Conservation (phyloP, 2,797 vertebrate species). For the Paedocypris micromegethes region DNA sequence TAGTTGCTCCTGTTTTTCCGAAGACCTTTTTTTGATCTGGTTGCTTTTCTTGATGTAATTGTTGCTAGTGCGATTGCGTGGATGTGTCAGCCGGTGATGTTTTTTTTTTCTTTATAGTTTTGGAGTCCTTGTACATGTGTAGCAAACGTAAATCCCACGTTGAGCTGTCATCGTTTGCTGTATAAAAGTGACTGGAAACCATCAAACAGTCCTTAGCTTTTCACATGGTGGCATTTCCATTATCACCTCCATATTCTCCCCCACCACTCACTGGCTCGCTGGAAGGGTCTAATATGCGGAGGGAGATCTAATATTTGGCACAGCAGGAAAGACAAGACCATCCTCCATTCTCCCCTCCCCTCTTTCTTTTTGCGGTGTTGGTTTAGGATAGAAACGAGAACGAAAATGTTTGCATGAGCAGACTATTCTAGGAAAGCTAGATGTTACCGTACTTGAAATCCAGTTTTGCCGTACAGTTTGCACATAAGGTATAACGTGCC, state of each 20-base stretch:
- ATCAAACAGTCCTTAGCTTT: conserved; percentile 36
- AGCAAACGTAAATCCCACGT: no score
- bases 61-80: conserved; percentile 8
- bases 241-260: conserved; percentile 29
- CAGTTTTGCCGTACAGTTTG: no score
- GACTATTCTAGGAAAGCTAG: conserved; percentile 31
- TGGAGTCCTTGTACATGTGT: background rate
- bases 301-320: conserved; percentile 79
- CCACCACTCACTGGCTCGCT: conserved; percentile 61
- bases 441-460: conserved; percentile 15
- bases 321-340: conserved; percentile 68
- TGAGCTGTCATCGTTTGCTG: conserved; percentile 18
- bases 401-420: conserved; percentile 36
- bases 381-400: conserved; percentile 42
- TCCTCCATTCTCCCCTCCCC: conserved; percentile 56
- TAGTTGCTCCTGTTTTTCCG: conserved; percentile 58
- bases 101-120: background rate
- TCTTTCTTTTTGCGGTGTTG: conserved; percentile 43
- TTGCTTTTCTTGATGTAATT: conserved; percentile 26
- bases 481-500: no score
- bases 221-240: conserved; percentile 40
- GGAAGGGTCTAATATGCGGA: conserved; percentile 78
- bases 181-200: conserved; percentile 30
- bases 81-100: background rate
- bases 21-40: conserved; percentile 43